These are phyloP conservation scores for Lophius americanus DNA, from an alignment of 2,797 vertebrate genomes.

Conservation along the genomic window DNA sequence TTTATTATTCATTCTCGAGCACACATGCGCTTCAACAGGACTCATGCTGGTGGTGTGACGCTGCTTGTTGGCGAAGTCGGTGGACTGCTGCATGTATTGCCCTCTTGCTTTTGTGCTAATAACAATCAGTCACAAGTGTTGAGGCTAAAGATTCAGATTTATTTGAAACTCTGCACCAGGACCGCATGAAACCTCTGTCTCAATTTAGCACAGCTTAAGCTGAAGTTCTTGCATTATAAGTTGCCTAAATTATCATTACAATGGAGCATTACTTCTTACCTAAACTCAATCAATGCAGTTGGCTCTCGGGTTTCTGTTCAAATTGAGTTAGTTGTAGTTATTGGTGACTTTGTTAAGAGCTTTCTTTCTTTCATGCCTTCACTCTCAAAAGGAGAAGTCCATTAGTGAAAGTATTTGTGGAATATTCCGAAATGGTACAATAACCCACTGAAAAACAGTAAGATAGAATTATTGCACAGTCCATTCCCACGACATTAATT, in stretches of 20 bases:
- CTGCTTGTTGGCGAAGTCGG: constrained; percentile 15
- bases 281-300: constrained; percentile 28
- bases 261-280: constrained; percentile 16
- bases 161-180: constrained; percentile 32
- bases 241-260: constrained; percentile 29
- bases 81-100: constrained; percentile 22
- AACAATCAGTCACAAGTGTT: constrained; percentile 24
- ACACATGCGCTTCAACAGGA: constrained; percentile 46
- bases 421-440: not conserved
- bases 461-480: constrained; percentile 2
- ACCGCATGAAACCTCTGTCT: constrained; percentile 30
- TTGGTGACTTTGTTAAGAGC: constrained; percentile 16
- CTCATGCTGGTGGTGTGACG: constrained; percentile 29
- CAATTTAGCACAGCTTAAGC: constrained; percentile 29
- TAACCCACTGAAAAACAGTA: not conserved
- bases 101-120: constrained; percentile 31
- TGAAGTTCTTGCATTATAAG: constrained; percentile 15
- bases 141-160: constrained; percentile 33
- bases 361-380: constrained; percentile 11
- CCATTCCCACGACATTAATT: not conserved
- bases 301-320: constrained; percentile 19
- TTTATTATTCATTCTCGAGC: constrained; percentile 54
- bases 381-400: not conserved
- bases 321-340: constrained; percentile 48
- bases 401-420: not conserved